phyloP scores from a whole-genome alignment of 2,888 invertebrate genomes.

The Caenorhabditis doughertyi region DNA sequence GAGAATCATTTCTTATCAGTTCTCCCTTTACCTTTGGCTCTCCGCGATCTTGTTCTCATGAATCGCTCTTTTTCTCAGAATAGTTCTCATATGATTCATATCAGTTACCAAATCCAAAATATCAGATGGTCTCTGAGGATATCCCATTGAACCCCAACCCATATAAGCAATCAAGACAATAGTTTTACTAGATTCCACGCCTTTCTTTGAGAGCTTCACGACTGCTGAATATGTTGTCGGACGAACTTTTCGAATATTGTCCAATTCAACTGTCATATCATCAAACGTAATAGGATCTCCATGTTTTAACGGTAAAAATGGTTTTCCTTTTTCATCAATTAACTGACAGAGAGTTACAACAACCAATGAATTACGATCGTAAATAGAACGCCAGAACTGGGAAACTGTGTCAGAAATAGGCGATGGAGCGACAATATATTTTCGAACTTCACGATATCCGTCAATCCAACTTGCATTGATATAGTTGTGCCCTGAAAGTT shows the following conservation, averaged over 20 bases:
- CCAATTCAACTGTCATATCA: conserved; percentile 45
- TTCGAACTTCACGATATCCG: conserved; percentile 72
- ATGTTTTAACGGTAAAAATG: conserved; percentile 45
- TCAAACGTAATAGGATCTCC: conserved; percentile 44
- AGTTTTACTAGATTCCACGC: neutral
- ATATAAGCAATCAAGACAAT: conserved; percentile 35
- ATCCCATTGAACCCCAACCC: conserved; percentile 60
- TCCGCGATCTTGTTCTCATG: conserved; percentile 30
- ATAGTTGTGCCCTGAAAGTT: conserved; percentile 66
- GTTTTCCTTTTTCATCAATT: conserved; percentile 58
- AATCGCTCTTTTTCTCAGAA: conserved; percentile 60
- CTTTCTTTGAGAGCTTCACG: conserved; percentile 44
- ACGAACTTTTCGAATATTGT: conserved; percentile 38
- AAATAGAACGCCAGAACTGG: conserved; percentile 75
- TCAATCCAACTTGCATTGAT: conserved; percentile 75
- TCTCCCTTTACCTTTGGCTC: conserved; percentile 1
- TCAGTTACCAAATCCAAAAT: conserved; percentile 71
- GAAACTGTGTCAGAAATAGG: conserved; percentile 61
- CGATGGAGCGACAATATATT: conserved; percentile 71
- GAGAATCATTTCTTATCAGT: neutral
- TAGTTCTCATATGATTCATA: conserved; percentile 71
- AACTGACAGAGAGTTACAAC: conserved; percentile 68
- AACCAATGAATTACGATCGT: conserved; percentile 70
- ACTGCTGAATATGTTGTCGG: conserved; percentile 29
- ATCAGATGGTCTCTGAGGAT: conserved; percentile 71